phyloP scores from a whole-genome alignment of 2,888 invertebrate species.

The Drosophila nr. perissopoda region DNA sequence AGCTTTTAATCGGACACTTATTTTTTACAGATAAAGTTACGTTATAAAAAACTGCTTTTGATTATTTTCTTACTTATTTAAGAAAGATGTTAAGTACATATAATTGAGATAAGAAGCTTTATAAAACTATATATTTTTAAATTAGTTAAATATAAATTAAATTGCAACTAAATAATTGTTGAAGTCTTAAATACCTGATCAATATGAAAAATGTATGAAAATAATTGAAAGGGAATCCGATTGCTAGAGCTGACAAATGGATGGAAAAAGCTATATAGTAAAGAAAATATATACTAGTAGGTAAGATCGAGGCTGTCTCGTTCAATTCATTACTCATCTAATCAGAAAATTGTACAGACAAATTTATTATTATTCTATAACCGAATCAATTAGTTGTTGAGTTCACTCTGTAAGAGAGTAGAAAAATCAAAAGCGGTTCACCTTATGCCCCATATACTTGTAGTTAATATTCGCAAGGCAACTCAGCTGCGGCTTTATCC shows the following conservation, averaged over 20 bases:
- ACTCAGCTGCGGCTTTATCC: constrained; percentile 51
- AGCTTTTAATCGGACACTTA: not conserved
- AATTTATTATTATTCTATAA: not conserved
- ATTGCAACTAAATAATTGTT: not conserved
- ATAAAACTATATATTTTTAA: not conserved
- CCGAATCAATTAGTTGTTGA: too few relatives aligned
- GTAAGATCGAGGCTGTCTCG: not conserved
- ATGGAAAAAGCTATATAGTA: not conserved
- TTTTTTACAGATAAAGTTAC: not conserved
- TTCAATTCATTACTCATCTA: not conserved
- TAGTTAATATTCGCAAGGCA: constrained; percentile 53
- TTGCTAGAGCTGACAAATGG: not conserved
- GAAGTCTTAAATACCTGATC: not conserved
- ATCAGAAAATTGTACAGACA: not conserved
- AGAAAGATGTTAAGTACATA: not conserved
- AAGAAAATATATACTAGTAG: not conserved
- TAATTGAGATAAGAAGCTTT: not conserved
- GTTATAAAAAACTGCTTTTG: not conserved
- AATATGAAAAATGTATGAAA: not conserved
- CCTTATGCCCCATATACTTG: constrained; percentile 20
- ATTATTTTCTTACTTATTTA: not conserved
- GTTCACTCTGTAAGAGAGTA: not conserved
- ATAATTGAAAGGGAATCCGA: not conserved
- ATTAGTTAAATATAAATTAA: not conserved
- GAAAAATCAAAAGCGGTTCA: not conserved